Base-by-base conservation (phyloP, 64 coral and sea anemone genomes). In the Acropora yongei region DNA sequence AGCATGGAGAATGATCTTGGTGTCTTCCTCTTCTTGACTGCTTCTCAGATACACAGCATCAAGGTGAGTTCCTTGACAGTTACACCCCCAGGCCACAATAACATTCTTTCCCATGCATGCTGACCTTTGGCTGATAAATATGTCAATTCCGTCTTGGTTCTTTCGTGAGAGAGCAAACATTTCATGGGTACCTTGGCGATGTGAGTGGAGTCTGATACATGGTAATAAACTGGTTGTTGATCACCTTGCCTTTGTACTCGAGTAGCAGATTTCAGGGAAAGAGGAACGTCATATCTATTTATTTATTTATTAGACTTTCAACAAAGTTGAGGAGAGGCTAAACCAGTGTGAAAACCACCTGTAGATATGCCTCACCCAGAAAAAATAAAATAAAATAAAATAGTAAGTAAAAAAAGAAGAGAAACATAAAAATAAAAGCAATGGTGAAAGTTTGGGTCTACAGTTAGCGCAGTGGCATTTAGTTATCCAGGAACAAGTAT, bases 111-210 rank as follows among this genome's bases (percentile, higher is more conserved):
- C 40, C 57, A 61, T 61, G 3, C 71, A 77, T 13, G 78, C 7
- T 69, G 67, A 12, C 30, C 17, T 49, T 10, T 78, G 41, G 74
- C 53, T 41, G 75, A 20, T 47, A 77, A 63, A 8, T 69, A 7
- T 10, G 87, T 71, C 8, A 89, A 75, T 67, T 89, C 74, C 75
- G 65, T 77, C 18, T 88, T 88, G 18, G 86, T 88, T 11, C 74
- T 86, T 2, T 68, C 3, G 30, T 89, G 74, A 63, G 74, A 77
- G 42, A 78, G 48, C 12, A 89, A 71, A 42, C 71, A 58, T 41
- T 89, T 89, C 87, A 89, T 89, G 30, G 74, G 4, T 12, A 89
- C 76, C 71, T 78, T 89, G 6, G 74, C 16, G 19, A 19, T 89
- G 57, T 78, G 63, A 8, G 74, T 78, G 9, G 74, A 16, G 50